These are phyloP conservation scores for Psittacula echo DNA, from an alignment of 2,797 vertebrate genomes.

Conservation along the genomic window DNA sequence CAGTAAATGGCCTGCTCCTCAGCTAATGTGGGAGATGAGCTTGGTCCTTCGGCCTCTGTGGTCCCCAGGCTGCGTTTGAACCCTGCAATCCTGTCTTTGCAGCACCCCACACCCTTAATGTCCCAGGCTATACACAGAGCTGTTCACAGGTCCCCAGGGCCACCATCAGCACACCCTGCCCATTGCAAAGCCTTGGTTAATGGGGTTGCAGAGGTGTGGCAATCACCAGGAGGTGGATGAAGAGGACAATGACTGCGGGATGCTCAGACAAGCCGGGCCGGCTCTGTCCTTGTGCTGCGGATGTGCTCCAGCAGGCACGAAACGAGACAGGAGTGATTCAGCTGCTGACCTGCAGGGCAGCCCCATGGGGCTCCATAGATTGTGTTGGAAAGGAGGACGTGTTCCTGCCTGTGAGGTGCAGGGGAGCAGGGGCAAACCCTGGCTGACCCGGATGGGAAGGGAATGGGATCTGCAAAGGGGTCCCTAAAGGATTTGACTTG, in stretches of 20 bases:
- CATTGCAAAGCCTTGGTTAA: neutral
- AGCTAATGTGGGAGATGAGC: neutral
- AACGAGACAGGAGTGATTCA: neutral
- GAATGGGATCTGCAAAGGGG: neutral
- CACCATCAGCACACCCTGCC: neutral
- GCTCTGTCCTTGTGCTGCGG: neutral
- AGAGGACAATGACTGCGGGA: neutral
- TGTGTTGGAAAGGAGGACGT: neutral
- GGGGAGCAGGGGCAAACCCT: neutral
- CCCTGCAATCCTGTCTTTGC: neutral
- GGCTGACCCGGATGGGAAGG: neutral
- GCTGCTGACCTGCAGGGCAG: neutral
- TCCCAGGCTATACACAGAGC: neutral
- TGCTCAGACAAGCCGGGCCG: neutral
- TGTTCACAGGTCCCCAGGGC: neutral
- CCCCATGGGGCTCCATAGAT: neutral
- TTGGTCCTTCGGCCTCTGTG: neutral
- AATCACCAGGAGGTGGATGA: neutral
- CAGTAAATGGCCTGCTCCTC: neutral
- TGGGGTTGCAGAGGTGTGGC: neutral
- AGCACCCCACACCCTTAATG: neutral
- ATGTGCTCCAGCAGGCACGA: slow-evolving; percentile 8
- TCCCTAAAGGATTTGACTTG: neutral
- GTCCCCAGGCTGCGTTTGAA: neutral
- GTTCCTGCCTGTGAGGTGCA: slow-evolving; percentile 1